phyloP scores from a whole-genome alignment of 1,140 invertebrate species.

The Varroa destructor region DNA sequence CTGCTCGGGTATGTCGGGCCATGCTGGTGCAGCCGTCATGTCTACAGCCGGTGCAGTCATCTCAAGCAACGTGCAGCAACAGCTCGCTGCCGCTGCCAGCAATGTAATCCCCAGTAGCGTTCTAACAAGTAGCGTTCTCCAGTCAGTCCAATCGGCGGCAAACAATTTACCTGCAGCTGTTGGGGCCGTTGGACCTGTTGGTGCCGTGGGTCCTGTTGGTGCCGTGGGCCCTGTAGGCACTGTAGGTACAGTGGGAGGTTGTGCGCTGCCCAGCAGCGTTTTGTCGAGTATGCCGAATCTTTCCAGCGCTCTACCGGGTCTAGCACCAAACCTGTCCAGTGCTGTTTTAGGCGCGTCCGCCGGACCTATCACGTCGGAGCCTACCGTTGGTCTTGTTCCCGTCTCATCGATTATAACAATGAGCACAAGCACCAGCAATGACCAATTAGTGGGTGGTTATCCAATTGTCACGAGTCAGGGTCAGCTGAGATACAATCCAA shows the following conservation, averaged over 20 bases:
- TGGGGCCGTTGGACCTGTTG: not conserved
- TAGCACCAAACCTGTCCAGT: not conserved
- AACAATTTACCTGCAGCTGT: slow-evolving; percentile 1
- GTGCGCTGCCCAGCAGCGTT: not conserved
- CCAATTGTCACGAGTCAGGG: slow-evolving; percentile 26
- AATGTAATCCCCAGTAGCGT: too few relatives aligned
- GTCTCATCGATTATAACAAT: slow-evolving; percentile 13
- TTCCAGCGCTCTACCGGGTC: too few relatives aligned
- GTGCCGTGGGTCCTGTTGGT: not conserved
- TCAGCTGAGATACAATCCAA: slow-evolving; percentile 23
- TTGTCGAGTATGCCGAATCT: not conserved
- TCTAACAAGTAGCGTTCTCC: too few relatives aligned
- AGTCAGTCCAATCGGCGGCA: not conserved
- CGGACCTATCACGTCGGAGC: slow-evolving; percentile 20
- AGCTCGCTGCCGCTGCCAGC: too few relatives aligned
- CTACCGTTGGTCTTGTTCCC: slow-evolving; percentile 16
- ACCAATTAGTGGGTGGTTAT: slow-evolving; percentile 6
- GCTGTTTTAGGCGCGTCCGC: slow-evolving; percentile 9
- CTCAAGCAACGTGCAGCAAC: too few relatives aligned
- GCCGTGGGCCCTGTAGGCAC: too few relatives aligned
- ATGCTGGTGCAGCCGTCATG: not conserved
- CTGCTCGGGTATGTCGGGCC: slow-evolving; percentile 4
- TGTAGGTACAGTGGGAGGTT: not conserved
- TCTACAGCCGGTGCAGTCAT: not conserved
- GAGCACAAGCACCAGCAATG: slow-evolving; percentile 11